These are phyloP conservation scores for Delichon dasypus DNA, from an alignment of 2,797 vertebrate genomes.

Conservation along the genomic window DNA sequence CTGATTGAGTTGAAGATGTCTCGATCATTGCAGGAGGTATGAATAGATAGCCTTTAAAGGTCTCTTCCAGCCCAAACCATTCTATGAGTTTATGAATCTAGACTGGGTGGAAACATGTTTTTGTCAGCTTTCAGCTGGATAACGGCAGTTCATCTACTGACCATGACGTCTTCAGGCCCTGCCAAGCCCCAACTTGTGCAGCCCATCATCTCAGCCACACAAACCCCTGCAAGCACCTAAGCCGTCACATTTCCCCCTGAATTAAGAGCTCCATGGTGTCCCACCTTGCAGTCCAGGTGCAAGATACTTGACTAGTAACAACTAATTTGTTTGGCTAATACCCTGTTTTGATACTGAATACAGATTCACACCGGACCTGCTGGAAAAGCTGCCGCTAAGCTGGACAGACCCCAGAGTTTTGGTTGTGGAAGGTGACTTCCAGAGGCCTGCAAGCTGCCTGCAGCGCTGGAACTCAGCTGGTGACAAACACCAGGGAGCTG, in stretches of 20 bases:
- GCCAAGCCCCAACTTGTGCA: neutral
- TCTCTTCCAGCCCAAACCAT: neutral
- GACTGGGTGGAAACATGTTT: neutral
- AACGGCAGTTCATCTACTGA: neutral
- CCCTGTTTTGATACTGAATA: neutral
- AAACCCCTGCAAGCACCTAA: neutral
- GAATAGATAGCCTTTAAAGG: neutral
- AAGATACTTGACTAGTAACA: neutral
- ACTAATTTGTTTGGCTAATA: neutral
- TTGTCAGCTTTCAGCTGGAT: neutral
- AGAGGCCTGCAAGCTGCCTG: neutral
- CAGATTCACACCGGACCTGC: accelerated
- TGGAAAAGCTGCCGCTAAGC: neutral
- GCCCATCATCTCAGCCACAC: neutral
- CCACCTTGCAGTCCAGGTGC: neutral
- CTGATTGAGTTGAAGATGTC: neutral
- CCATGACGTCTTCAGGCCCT: neutral
- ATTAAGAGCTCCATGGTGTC: neutral
- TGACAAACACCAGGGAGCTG: neutral
- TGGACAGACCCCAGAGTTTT: accelerated
- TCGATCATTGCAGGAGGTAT: neutral
- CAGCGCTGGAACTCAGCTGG: neutral
- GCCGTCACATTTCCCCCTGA: neutral
- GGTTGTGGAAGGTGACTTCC: neutral
- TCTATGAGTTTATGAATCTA: neutral